Evolutionary conservation across 2,797 vertebrate genomes (phyloP), one percentile per base, ranked within the genome.

Genomic region (Eptatretus atami): DNA sequence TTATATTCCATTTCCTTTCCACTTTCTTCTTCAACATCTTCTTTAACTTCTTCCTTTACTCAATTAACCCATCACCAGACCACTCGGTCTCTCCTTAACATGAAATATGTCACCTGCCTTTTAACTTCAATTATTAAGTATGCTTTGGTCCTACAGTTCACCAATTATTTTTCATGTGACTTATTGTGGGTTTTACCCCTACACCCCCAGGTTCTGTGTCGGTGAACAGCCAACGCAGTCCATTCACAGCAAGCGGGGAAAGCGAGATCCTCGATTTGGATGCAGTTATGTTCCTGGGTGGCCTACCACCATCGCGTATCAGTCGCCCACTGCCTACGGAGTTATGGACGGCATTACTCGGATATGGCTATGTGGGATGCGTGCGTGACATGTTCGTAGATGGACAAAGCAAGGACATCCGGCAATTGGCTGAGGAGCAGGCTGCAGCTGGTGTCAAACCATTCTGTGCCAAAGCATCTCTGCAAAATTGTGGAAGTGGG

Each of bases 291-390:
- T 96, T 93, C 71, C 73, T 98, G 1, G 92, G 92, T 1, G 92
- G 92, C 1, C 79, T 98, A 66, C 92, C 90, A 0, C 81, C 79
- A 52, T 90, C 82, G 71, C 80, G 87, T 1, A 81, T 79, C 2
- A 81, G 82, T 53, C 86, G 94, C 68, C 85, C 94, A 69, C 78
- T 96, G 64, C 92, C 92, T 66, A 98, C 92, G 0, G 92, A 96
- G 70, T 81, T 98, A 65, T 98, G 92, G 92, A 95, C 92, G 0
- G 92, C 92, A 1, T 94, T 98, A 88, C 80, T 98, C 54, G 94
- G 92, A 77, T 95, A 95, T 0, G 92, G 88, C 71, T 98, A 98
- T 0, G 92, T 98, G 0, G 92, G 92, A 71, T 96, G 92, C 63
- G 81, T 98, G 68, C 80, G 88, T 1, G 92, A 98, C 75, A 73